Conservation (phyloP, 1,140 invertebrate genomes). For the Apocrypta bakeri region DNA sequence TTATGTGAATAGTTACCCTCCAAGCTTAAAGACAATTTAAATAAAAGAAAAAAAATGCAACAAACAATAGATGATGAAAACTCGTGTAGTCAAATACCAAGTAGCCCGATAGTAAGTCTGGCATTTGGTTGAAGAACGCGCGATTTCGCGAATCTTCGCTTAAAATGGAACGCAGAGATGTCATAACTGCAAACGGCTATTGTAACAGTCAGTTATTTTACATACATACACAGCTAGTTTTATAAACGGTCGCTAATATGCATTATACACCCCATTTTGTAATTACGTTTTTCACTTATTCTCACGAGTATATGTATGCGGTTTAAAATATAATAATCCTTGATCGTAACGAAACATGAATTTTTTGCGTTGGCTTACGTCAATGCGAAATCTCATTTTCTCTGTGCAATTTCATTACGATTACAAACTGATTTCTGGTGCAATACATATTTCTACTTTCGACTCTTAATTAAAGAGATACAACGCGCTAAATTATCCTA, state of each 20-base stretch:
- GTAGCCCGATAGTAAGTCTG: constrained; percentile 52
- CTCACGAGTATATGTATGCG: not conserved
- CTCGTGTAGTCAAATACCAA: constrained; percentile 56
- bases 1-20: constrained; percentile 67
- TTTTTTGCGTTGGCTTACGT: not conserved
- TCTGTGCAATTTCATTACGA: constrained; percentile 1
- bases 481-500: not conserved
- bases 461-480: not conserved
- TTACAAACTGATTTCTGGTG: constrained; percentile 8
- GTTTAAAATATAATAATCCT: not conserved
- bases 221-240: constrained; percentile 28
- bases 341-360: not conserved
- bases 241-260: not conserved
- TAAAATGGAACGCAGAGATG: constrained; percentile 36
- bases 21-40: constrained; percentile 19
- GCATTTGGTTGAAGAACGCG: constrained; percentile 53
- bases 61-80: constrained; percentile 49
- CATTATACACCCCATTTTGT: not conserved
- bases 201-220: constrained; percentile 44
- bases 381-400: not conserved
- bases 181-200: constrained; percentile 51
- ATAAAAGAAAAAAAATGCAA: not conserved
- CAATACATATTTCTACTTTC: constrained; percentile 6
- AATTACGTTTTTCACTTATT: not conserved
- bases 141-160: constrained; percentile 26